Evolutionary conservation across 2,113 vertebrate species (phyloP).

Genomic region (Colinus virginianus): DNA sequence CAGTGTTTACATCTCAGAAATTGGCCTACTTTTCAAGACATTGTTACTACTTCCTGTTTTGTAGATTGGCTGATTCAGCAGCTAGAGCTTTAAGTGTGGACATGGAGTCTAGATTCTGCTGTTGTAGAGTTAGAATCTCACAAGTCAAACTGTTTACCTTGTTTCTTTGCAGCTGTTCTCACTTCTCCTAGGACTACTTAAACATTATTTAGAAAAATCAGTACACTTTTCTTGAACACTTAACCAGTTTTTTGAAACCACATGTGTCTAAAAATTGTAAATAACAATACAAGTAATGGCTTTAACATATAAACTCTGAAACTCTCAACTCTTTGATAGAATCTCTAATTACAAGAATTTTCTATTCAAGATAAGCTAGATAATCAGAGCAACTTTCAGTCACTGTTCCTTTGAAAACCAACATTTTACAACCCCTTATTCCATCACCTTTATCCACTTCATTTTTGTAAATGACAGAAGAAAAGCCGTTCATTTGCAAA

Average conservation of each 20-base stretch:
- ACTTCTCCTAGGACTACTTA: background rate
- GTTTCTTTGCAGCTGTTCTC: background rate
- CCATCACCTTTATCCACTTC: rapidly evolving
- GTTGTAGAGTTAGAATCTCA: background rate
- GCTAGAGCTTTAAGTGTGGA: background rate
- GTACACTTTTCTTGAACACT: background rate
- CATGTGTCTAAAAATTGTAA: background rate
- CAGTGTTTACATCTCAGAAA: background rate
- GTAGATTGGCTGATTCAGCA: background rate
- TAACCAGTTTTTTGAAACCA: background rate
- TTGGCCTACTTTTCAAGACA: background rate
- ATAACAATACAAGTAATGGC: background rate
- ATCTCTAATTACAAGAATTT: background rate
- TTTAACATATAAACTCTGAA: background rate
- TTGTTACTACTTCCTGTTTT: background rate
- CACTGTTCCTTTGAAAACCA: background rate
- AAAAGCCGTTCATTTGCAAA: background rate
- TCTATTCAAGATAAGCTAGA: background rate
- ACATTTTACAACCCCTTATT: background rate
- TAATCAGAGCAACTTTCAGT: background rate
- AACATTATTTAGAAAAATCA: background rate
- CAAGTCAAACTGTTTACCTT: background rate
- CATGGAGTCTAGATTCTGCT: background rate
- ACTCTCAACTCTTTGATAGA: background rate
- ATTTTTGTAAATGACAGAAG: background rate